Evolutionary conservation across 2,888 invertebrate species (phyloP).

Genomic region (Lithophane leautieri): DNA sequence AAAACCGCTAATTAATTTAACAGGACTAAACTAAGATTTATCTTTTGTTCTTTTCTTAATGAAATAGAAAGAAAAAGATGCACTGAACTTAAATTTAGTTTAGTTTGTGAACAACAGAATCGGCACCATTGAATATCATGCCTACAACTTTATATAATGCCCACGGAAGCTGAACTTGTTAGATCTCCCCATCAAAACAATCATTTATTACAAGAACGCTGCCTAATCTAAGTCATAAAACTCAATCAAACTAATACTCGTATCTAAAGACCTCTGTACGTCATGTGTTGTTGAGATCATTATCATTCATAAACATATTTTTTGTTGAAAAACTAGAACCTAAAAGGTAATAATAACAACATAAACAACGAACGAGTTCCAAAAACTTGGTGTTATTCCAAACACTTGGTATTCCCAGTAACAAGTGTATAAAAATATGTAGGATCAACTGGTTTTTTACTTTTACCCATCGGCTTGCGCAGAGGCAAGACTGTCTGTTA

Average conservation of each 20-base stretch:
- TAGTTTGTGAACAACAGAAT: no score
- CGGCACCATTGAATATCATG: no score
- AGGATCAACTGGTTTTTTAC: conserved; percentile 17
- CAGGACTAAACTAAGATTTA: no score
- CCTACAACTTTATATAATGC: not conserved
- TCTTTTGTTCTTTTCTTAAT: no score
- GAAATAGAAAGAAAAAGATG: no score
- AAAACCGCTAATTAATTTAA: no score
- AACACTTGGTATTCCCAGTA: conserved; percentile 16
- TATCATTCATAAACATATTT: conserved; percentile 31
- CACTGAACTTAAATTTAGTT: no score
- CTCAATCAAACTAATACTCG: conserved; percentile 28
- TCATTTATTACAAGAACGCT: conserved; percentile 9
- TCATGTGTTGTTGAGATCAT: conserved; percentile 5
- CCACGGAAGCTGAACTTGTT: not conserved
- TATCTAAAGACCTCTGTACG: conserved; percentile 3
- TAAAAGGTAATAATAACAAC: conserved; percentile 24
- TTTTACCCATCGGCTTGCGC: not conserved
- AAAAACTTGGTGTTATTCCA: conserved; percentile 6
- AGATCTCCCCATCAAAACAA: conserved; percentile 1
- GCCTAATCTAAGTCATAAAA: conserved; percentile 32
- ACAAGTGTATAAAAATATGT: conserved; percentile 6
- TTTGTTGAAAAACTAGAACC: conserved; percentile 19
- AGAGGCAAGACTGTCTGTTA: not conserved
- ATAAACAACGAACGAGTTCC: conserved; percentile 30